Evolutionary conservation across 1,140 invertebrate genomes (phyloP).

Genomic region (Leptinotarsa lineolata): DNA sequence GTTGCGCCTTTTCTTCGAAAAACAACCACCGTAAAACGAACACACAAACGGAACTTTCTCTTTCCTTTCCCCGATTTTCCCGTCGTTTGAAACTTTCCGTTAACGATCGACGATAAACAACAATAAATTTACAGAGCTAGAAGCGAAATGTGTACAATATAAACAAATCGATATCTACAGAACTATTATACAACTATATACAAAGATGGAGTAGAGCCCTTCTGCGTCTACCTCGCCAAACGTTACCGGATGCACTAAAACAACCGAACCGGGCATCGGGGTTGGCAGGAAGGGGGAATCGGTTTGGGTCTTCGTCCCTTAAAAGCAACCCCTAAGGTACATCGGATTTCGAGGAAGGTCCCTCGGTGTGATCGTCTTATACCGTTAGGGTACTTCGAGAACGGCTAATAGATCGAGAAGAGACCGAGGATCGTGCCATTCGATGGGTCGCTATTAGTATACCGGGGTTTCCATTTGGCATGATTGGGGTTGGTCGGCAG

Average conservation of each 20-base stretch:
- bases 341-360: not conserved
- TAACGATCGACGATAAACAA: no score
- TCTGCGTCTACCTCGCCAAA: not conserved
- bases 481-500: no score
- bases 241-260: not conserved
- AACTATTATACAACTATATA: constrained; percentile 8
- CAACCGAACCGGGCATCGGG: not conserved
- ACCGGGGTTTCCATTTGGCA: no score
- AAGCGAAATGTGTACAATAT: not conserved
- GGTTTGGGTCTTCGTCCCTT: not conserved
- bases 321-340: not conserved
- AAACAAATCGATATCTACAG: constrained; percentile 2
- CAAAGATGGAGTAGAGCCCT: not conserved
- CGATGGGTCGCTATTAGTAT: no score
- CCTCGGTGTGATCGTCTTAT: not conserved
- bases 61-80: no score
- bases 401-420: not conserved
- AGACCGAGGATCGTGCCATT: no score
- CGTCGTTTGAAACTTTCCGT: no score
- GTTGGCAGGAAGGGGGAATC: not conserved
- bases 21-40: no score
- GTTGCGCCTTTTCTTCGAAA: no score
- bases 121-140: no score
- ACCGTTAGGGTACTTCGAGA: not conserved
- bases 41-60: no score